Evolutionary conservation across 2,113 vertebrate species (phyloP).

Genomic region (Salvator merianae): DNA sequence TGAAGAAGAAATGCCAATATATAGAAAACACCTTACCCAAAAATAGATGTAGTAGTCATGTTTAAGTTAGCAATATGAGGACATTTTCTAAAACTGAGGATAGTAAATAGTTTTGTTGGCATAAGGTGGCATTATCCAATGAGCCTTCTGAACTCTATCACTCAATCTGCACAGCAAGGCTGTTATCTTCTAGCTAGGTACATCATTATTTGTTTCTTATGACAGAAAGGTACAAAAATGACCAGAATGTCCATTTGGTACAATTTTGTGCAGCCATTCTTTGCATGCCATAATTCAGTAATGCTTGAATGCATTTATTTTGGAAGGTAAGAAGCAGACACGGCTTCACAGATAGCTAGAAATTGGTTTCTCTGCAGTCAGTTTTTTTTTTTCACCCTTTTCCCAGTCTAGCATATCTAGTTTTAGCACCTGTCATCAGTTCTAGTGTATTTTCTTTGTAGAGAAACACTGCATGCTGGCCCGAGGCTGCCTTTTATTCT

Average conservation of each 20-base stretch:
- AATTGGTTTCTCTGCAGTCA: neutral
- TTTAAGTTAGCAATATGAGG: neutral
- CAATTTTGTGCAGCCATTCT: fast-evolving
- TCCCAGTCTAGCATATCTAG: slow-evolving; percentile 31
- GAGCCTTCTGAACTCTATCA: neutral
- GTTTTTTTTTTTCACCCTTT: slow-evolving; percentile 23
- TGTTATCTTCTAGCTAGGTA: neutral
- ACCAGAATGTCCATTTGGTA: neutral
- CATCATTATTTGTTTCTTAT: neutral
- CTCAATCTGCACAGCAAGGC: neutral
- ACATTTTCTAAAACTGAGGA: neutral
- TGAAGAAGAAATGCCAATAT: neutral
- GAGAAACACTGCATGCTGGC: slow-evolving; percentile 43
- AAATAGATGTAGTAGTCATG: neutral
- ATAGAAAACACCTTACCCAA: neutral
- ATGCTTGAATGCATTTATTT: slow-evolving; percentile 10
- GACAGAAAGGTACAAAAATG: slow-evolving; percentile 3
- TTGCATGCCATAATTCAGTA: neutral
- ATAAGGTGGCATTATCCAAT: neutral
- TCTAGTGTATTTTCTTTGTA: slow-evolving; percentile 66
- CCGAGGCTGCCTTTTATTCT: slow-evolving; percentile 62
- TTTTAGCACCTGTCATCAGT: slow-evolving; percentile 51
- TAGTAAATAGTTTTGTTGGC: neutral
- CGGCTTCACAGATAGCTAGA: neutral
- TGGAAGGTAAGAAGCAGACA: slow-evolving; percentile 29